Evolutionary conservation across 2,113 vertebrate species (phyloP), one percentile per base, ranked within the genome.

Genomic region (Istiophorus platypterus): DNA sequence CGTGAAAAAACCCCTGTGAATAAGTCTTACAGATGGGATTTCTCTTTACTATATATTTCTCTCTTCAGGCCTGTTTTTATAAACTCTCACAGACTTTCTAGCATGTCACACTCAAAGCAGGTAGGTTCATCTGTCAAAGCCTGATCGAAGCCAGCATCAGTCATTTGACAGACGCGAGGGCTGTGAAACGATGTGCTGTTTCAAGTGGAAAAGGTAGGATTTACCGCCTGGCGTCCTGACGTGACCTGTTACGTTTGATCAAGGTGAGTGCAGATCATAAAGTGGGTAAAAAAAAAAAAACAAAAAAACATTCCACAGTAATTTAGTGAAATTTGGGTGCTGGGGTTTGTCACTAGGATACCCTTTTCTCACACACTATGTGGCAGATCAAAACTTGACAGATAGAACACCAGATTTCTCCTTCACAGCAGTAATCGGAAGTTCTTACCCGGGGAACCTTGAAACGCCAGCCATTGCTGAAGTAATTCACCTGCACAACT

Each of bases 141-240:
- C 76, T 12, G 45, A 68, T 63, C 24, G 18, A 42, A 47, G 76
- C 42, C 4, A 39, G 49, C 7, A 7, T 29, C 78, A 54, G 27
- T 20, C 68, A 62, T 49, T 64, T 41, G 41, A 51, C 54, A 39
- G 67, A 73, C 42, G 41, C 4, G 24, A 7, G 74, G 68, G 61
- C 64, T 81, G 65, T 87, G 78, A 82, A 87, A 85, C 29, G 54
- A 87, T 82, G 82, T 56, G 73, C 69, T 72, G 71, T 77, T 90
- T 78, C 77, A 71, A 83, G 84, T 91, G 73, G 77, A 81, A 85
- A 84, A 69, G 41, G 75, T 52, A 17, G 51, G 74, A 85, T 81
- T 84, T 66, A 80, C 68, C 37, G 76, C 24, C 64, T 59, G 82
- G n/a, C 39, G 63, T 49, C n/a, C 8, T 65, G 88, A 82, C 26